Conservation (phyloP, 2,888 invertebrate genomes). For the Podabrus alpinus region DNA sequence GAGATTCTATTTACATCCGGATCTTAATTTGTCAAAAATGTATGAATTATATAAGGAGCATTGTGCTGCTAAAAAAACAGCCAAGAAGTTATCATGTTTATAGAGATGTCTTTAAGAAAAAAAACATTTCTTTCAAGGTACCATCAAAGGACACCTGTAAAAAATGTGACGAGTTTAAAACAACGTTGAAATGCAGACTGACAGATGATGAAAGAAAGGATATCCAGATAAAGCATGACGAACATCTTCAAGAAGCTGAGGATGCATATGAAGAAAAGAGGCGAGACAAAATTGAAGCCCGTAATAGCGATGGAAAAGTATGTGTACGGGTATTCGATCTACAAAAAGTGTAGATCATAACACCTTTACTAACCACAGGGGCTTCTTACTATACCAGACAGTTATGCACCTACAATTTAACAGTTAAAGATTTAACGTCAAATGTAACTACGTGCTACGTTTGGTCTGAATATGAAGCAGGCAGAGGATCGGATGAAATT, state of each 20-base stretch:
- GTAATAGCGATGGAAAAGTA: not conserved
- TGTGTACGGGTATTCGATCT: not conserved
- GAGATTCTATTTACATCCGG: not conserved
- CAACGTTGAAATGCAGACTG: not conserved
- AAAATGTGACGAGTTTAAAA: not conserved
- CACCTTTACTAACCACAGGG: not conserved
- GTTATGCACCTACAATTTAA: not conserved
- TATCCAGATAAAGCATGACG: not conserved
- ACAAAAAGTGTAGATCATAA: not conserved
- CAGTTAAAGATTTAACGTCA: not conserved
- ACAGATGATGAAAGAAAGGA: not conserved
- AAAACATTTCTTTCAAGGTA: no score
- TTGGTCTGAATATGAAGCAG: not conserved
- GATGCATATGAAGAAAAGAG: not conserved
- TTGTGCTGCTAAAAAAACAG: not conserved
- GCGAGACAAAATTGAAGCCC: not conserved
- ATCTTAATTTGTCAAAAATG: not conserved
- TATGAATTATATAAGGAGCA: not conserved
- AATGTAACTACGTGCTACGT: not conserved
- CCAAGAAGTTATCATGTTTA: no score
- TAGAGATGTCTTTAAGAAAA: no score
- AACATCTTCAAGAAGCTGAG: not conserved
- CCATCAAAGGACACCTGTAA: not conserved
- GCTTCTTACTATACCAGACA: not conserved
- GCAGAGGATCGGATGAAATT: not conserved